These are phyloP conservation scores for Conchocele bisecta DNA, from an alignment of 2,888 invertebrate species.

Conservation along the genomic window DNA sequence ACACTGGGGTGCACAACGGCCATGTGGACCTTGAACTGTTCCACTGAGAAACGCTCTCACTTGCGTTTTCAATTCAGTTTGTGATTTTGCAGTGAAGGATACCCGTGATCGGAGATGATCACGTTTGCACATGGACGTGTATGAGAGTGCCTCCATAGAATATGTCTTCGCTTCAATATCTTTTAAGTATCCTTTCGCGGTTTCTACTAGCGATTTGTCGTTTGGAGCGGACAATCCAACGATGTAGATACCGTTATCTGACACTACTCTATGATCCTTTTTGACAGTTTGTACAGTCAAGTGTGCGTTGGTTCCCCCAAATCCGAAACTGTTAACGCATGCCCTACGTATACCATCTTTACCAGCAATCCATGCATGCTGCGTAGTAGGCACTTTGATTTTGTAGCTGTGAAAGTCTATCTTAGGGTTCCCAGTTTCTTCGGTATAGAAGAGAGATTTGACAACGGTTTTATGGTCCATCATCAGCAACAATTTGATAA, in stretches of 20 bases:
- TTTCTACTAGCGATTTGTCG: constrained; percentile 10
- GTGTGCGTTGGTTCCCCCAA: constrained; percentile 69
- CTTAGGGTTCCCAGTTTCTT: constrained; percentile 30
- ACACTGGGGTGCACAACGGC: no score
- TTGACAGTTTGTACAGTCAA: constrained; percentile 35
- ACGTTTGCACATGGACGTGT: constrained; percentile 17
- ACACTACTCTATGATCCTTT: neutral
- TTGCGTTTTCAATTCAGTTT: constrained; percentile 21
- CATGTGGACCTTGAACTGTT: no score
- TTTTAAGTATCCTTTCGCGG: constrained; percentile 4
- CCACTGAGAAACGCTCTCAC: neutral
- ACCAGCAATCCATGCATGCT: constrained; percentile 48
- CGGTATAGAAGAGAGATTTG: constrained; percentile 45
- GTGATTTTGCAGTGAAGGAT: constrained; percentile 27
- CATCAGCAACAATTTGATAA: constrained; percentile 66
- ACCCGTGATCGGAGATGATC: constrained; percentile 42
- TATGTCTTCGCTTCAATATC: neutral
- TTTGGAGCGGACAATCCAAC: constrained; percentile 37
- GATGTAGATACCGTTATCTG: neutral
- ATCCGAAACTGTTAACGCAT: constrained; percentile 65
- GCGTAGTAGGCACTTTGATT: constrained; percentile 32
- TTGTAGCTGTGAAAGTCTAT: constrained; percentile 32
- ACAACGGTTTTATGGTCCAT: constrained; percentile 53
- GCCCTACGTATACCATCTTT: constrained; percentile 26
- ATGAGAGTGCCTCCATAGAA: constrained; percentile 8